Evolutionary conservation across 1,140 invertebrate genomes (phyloP).

Genomic region (Papilio glaucus): DNA sequence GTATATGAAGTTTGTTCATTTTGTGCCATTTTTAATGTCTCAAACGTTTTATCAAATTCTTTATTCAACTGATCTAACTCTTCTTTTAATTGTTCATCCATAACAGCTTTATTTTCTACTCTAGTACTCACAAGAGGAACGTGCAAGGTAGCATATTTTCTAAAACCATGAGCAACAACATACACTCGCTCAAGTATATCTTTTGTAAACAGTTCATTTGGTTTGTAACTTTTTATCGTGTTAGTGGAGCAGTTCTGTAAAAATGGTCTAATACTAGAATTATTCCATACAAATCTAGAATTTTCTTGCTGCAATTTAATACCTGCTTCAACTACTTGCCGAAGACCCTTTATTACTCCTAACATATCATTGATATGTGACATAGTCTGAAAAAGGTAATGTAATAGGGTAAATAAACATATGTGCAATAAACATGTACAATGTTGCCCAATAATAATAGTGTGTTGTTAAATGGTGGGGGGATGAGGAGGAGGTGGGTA

Average conservation of each 20-base stretch:
- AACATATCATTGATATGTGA: constrained; percentile 85
- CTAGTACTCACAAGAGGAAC: constrained; percentile 59
- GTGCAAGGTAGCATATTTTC: constrained; percentile 67
- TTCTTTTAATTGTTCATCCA: constrained; percentile 68
- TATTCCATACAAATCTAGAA: constrained; percentile 85
- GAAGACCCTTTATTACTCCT: constrained; percentile 85
- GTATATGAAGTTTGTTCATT: constrained; percentile 38
- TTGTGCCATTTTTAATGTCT: constrained; percentile 63
- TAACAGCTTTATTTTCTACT: constrained; percentile 48
- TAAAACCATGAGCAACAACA: constrained; percentile 71
- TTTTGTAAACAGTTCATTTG: constrained; percentile 56
- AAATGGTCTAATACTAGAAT: constrained; percentile 85
- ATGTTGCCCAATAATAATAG: too few species aligned
- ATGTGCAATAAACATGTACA: too few species aligned
- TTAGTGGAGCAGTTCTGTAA: constrained; percentile 76
- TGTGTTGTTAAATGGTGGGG: too few species aligned
- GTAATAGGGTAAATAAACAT: too few species aligned
- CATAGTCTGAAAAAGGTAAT: constrained; percentile 79
- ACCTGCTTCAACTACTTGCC: constrained; percentile 85
- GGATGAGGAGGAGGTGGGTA: too few species aligned
- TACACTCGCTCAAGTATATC: constrained; percentile 66
- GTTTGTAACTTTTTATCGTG: constrained; percentile 55
- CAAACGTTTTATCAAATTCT: constrained; percentile 77
- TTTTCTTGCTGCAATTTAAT: constrained; percentile 84
- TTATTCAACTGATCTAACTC: constrained; percentile 75